A percentile compares a stretch with the other conserved stretches of the same genome.
These are phyloP conservation scores for Manacus vitellinus DNA, from an alignment of 2,113 vertebrate genomes.

Conservation along the genomic window DNA sequence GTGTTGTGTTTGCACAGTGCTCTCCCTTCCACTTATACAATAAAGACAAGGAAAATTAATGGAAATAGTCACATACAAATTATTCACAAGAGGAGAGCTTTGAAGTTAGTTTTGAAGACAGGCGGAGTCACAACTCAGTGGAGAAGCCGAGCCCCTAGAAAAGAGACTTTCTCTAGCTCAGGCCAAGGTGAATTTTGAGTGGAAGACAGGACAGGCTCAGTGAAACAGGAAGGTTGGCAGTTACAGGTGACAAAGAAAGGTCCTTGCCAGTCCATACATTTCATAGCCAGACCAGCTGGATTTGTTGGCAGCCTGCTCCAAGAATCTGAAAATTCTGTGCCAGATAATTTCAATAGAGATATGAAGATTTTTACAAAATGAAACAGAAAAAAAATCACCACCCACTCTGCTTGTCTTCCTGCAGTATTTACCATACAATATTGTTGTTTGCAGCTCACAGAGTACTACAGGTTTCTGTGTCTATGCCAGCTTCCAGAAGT, in stretches of 20 bases:
- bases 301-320: not conserved
- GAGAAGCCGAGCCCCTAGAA: not conserved
- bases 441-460: not conserved
- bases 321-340: not conserved
- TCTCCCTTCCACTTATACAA: not conserved
- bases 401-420: not conserved
- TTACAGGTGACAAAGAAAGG: not conserved
- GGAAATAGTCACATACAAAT: not conserved
- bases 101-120: not conserved
- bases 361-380: not conserved
- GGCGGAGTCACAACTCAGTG: not conserved
- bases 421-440: not conserved
- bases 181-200: not conserved
- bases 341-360: not conserved
- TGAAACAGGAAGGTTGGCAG: not conserved
- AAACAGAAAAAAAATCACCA: not conserved
- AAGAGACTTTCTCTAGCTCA: not conserved
- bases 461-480: not conserved
- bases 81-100: not conserved
- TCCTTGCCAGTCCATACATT: not conserved
- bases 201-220: not conserved
- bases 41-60: not conserved
- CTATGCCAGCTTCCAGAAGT: not conserved
- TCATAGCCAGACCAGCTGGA: not conserved
- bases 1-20: not conserved